Percentiles rank a stretch among this genome's conserved stretches.
phyloP scores from a whole-genome alignment of 2,113 vertebrate species.

The Taurulus bubalis region DNA sequence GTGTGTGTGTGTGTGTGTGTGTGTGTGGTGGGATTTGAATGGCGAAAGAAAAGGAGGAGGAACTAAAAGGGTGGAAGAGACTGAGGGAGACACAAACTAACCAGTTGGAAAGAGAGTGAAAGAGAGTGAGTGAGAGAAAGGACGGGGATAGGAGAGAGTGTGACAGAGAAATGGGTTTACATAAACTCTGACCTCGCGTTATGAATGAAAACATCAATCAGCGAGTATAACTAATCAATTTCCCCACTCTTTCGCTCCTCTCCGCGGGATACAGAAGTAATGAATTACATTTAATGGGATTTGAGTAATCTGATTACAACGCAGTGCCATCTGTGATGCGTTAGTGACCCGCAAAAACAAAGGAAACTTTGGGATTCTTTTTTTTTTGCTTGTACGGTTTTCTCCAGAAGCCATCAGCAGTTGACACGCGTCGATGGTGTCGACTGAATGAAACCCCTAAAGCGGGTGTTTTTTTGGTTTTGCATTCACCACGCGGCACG shows the following conservation, averaged over 20 bases:
- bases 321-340: conserved; percentile 56
- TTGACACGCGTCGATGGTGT: conserved; percentile 1
- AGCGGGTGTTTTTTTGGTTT: not conserved
- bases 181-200: conserved; percentile 74
- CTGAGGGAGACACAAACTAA: conserved; percentile 10
- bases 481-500: not conserved
- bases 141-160: not conserved
- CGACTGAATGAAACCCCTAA: not conserved
- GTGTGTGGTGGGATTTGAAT: conserved; percentile 33
- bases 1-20: conserved; percentile 6
- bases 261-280: conserved; percentile 53
- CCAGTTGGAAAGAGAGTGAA: conserved; percentile 1
- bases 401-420: not conserved
- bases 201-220: conserved; percentile 79
- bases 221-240: conserved; percentile 76
- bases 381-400: not conserved
- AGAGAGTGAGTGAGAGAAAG: not conserved
- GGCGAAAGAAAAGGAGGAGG: conserved; percentile 33
- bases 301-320: conserved; percentile 74
- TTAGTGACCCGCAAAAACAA: conserved; percentile 49
- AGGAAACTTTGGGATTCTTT: conserved; percentile 23
- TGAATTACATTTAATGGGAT: conserved; percentile 67
- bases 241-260: conserved; percentile 48
- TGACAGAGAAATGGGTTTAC: conserved; percentile 60
- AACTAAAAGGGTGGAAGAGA: conserved; percentile 33